These are phyloP conservation scores for Delphinapterus leucas DNA, from an alignment of 2,113 vertebrate species.

Conservation along the genomic window DNA sequence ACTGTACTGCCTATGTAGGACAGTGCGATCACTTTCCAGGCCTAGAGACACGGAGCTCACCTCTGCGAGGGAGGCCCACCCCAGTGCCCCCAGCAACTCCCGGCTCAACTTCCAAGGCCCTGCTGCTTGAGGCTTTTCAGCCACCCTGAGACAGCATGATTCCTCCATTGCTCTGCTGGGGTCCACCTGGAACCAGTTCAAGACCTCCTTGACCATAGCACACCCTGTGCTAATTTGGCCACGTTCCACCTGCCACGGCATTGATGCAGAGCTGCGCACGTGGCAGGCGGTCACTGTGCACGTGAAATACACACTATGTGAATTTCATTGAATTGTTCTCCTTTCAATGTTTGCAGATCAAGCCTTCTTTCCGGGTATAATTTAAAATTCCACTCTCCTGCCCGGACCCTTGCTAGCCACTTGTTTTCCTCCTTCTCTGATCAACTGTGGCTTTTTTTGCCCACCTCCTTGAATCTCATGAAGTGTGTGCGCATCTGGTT, in stretches of 20 bases:
- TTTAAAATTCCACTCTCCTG: neutral
- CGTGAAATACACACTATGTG: neutral
- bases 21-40: neutral
- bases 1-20: neutral
- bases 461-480: neutral
- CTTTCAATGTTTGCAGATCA: neutral
- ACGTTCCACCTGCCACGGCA: accelerated
- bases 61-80: neutral
- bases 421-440: neutral
- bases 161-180: neutral
- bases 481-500: neutral
- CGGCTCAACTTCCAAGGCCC: neutral
- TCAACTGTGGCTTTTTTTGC: neutral
- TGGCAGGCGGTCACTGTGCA: neutral
- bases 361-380: neutral
- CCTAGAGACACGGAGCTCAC: neutral
- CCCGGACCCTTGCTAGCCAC: neutral
- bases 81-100: neutral
- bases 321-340: neutral
- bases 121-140: neutral
- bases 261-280: neutral
- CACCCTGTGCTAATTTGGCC: neutral
- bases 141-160: neutral
- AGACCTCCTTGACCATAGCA: neutral
- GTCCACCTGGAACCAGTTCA: neutral